phyloP scores from a whole-genome alignment of 1,140 invertebrate species.

The Wasmannia auropunctata region DNA sequence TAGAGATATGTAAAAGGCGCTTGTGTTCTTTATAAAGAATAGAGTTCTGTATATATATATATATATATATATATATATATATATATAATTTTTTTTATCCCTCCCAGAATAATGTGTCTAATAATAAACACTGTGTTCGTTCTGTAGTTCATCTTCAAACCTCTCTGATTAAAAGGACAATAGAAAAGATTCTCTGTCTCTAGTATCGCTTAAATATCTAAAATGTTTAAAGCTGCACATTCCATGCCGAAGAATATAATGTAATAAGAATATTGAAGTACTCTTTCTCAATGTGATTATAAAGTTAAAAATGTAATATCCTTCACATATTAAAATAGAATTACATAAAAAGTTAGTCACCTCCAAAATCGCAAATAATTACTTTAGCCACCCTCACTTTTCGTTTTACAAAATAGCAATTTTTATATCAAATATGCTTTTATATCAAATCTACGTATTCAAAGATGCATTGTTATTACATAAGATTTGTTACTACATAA shows the following conservation, averaged over 20 bases:
- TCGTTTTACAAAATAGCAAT: not conserved
- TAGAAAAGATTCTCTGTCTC: not conserved
- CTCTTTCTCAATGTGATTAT: not conserved
- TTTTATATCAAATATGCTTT: not conserved
- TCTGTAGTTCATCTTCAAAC: not conserved
- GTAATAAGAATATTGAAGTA: not conserved
- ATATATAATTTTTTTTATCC: not conserved
- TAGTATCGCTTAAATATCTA: not conserved
- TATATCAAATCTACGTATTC: not conserved
- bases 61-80: no score
- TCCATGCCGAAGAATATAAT: not conserved
- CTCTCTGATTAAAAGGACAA: not conserved
- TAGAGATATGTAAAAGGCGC: constrained; percentile 14
- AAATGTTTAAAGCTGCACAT: not conserved
- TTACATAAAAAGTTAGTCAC: not conserved
- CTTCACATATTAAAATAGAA: not conserved
- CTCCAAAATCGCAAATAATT: not conserved
- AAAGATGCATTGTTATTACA: not conserved
- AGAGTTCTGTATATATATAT: no score
- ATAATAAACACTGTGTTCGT: not conserved
- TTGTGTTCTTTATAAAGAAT: not conserved
- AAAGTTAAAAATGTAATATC: not conserved
- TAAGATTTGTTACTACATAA: not conserved
- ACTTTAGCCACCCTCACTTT: not conserved
- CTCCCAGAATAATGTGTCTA: not conserved